Evolutionary conservation across 1,140 invertebrate genomes (phyloP), one percentile per base, ranked within the genome.

Genomic region (Coboldia fuscipes): DNA sequence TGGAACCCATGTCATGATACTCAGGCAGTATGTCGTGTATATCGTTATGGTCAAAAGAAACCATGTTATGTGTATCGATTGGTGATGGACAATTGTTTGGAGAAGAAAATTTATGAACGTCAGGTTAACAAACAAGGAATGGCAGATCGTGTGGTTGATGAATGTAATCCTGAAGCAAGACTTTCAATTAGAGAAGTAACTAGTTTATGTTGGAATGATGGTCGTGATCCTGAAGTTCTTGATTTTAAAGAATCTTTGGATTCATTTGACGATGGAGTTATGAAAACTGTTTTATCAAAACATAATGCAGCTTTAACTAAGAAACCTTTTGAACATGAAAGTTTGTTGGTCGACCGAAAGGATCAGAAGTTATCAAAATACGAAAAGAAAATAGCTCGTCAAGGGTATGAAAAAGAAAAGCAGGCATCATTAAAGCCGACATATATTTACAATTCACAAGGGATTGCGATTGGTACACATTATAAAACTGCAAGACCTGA

Each of bases 1-100:
- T 98, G 93, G 92, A 98, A 99, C 62, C 94, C 94, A n/a, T 97
- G 93, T 49, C 92, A 97, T 53, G 93, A 98, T 51, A 94, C 90
- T 2, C 93, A 98, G 58, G 93, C 93, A 33, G 89, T 98, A 2
- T 98, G 93, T 56, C 62, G 94, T 45, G 89, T 98, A 23, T 98
- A 97, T 54, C 69, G 89, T 53, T 97, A 96, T 55, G 92, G 93
- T 0, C 93, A 98, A 56, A 66, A 70, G 40, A 97, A 94, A 51
- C 79, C 75, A 1, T 93, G 88, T 45, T 94, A 81, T 54, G 86
- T 97, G 4, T 98, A 98, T 57, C 70, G 94, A 30, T 66, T 98
- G 26, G 88, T 98, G 2, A 93, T 88, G 44, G 92, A 97, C 55
- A 94, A 88, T 53, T 93, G 85, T 40, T 64, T 98, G 31, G 94